phyloP scores from a whole-genome alignment of 2,797 vertebrate species.

The Brotula barbata region DNA sequence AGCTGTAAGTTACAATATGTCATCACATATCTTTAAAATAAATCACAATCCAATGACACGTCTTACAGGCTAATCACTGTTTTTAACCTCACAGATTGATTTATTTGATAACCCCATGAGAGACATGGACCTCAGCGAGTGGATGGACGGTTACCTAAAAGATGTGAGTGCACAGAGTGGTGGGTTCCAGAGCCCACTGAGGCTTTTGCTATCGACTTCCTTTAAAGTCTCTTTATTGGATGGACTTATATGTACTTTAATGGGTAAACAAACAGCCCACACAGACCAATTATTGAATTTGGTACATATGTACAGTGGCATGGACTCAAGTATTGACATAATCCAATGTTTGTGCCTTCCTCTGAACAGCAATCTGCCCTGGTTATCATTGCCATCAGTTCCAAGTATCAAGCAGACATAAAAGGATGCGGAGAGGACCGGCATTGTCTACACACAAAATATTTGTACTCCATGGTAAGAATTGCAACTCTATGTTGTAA shows the following conservation, averaged over 20 bases:
- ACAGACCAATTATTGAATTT: no score
- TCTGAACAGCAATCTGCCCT: constrained; percentile 82
- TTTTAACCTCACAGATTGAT: constrained; percentile 79
- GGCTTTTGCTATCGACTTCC: no score
- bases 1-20: constrained; percentile 63
- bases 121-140: constrained; percentile 86
- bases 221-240: no score
- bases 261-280: not conserved
- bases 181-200: no score
- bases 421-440: constrained; percentile 82
- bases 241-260: no score
- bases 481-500: not conserved
- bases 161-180: constrained; percentile 79
- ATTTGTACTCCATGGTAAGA: constrained; percentile 90
- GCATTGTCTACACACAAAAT: constrained; percentile 88
- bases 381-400: constrained; percentile 92
- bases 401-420: constrained; percentile 89
- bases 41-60: not conserved
- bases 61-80: not conserved
- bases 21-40: not conserved
- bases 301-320: no score
- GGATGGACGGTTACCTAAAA: constrained; percentile 86
- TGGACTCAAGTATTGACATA: no score
- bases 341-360: not conserved
- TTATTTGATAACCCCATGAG: constrained; percentile 83